Evolutionary conservation across 1,140 invertebrate genomes (phyloP), one percentile per base, ranked within the genome.

Genomic region (roundworm (Caenorhabditis elegans)): DNA sequence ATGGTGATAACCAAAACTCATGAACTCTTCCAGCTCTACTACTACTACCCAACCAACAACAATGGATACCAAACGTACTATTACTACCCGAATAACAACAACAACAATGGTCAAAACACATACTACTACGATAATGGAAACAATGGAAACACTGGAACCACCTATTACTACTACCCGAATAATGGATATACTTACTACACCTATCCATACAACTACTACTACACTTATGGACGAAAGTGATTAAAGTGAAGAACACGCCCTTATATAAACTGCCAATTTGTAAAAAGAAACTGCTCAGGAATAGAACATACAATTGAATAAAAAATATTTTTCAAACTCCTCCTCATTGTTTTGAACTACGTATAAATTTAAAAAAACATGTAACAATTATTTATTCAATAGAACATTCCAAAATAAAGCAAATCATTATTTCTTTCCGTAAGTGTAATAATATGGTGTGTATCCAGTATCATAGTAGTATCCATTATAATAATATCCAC

Each of bases 1-100:
- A n/a, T n/a, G n/a, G n/a, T n/a, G n/a, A n/a, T n/a, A n/a, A n/a
- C n/a, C n/a, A n/a, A n/a, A n/a, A n/a, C n/a, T n/a, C n/a, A n/a
- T n/a, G n/a, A n/a, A n/a, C n/a, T n/a, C n/a, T 78, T 78, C 55
- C 49, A 78, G 77, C 46, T 51, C 31, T 79, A 79, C 78, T 79
- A 79, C 49, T 79, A 79, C n/a, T 79, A 79, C 24, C 78, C 78
- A 78, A 36, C n/a, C 31, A 78, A 78, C 75, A 46, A 70, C 34
- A 70, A 70, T 39, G 78, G 78, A 47, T 79, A 79, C 78, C 43
- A 34, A 0, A 79, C 78, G 0, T 79, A 79, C 26, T 79, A 79
- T 19, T 79, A 65, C 24, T 65, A 60, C 22, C 55, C 78, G 13
- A 79, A 79, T 15, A 43, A 43, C 43, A 79, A 53, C 36, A 79